Conservation (phyloP, 2,797 vertebrate species). For the Cryptoprocta ferox region DNA sequence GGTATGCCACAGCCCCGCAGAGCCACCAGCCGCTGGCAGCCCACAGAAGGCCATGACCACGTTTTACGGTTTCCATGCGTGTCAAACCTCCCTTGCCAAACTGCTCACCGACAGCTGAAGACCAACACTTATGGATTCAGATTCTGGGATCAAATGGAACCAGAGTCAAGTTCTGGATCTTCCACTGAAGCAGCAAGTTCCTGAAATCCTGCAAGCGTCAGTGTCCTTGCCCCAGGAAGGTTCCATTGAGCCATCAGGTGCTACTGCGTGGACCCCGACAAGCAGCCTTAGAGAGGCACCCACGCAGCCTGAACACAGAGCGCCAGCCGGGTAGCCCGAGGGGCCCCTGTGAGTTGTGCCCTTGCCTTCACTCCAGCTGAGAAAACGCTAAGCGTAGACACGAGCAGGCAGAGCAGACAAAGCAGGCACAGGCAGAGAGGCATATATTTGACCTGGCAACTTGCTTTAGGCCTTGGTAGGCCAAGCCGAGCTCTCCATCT, state of each 20-base stretch:
- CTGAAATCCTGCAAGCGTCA: neutral
- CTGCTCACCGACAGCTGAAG: neutral
- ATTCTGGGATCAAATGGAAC: neutral
- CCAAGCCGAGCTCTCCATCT: slow-evolving; percentile 96
- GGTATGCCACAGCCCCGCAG: neutral
- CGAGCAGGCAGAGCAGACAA: slow-evolving; percentile 20
- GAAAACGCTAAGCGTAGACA: neutral
- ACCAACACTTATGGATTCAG: neutral
- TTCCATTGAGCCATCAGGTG: neutral
- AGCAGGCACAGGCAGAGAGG: slow-evolving; percentile 6
- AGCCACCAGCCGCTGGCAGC: neutral
- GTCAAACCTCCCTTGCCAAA: neutral
- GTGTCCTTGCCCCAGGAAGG: neutral
- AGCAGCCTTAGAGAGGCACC: neutral
- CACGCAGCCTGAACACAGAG: neutral
- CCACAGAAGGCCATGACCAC: accelerated
- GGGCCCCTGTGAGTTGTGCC: accelerated
- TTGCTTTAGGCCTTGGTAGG: slow-evolving; percentile 96
- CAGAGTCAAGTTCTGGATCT: neutral
- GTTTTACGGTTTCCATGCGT: too few species aligned
- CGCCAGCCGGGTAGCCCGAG: accelerated
- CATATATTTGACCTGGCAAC: slow-evolving; percentile 92
- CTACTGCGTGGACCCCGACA: neutral
- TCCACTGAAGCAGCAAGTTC: neutral
- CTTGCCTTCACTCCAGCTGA: neutral